These are phyloP conservation scores for Nemurella pictetii DNA, from an alignment of 2,888 invertebrate genomes.

Conservation along the genomic window DNA sequence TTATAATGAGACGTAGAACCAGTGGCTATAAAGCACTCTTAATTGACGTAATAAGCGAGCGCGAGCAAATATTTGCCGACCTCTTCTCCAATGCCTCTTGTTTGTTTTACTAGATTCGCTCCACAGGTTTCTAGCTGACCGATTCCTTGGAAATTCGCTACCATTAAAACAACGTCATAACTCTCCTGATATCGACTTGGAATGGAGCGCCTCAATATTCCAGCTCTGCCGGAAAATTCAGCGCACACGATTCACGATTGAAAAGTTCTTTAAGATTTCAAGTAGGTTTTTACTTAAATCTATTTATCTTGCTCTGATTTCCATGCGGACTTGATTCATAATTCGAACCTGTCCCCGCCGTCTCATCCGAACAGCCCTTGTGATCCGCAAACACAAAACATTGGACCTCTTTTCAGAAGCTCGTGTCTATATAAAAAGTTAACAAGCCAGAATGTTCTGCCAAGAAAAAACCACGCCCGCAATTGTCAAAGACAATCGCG, in stretches of 20 bases:
- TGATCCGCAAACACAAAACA: not conserved
- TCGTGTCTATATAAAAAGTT: not conserved
- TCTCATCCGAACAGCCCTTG: not conserved
- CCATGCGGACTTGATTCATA: not conserved
- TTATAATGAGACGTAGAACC: no score
- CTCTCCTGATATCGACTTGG: not conserved
- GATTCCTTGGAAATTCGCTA: not conserved
- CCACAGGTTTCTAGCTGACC: not conserved
- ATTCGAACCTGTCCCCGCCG: not conserved
- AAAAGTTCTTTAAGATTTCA: not conserved
- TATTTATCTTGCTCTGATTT: not conserved
- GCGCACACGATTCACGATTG: not conserved
- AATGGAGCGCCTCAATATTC: not conserved
- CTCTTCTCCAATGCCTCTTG: not conserved
- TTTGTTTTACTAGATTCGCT: not conserved
- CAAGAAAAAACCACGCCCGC: not conserved
- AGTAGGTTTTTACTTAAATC: not conserved
- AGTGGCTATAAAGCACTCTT: no score
- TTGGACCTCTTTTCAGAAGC: not conserved
- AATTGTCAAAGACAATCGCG: not conserved
- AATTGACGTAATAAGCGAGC: no score
- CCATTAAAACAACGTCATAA: not conserved
- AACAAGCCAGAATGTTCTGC: not conserved
- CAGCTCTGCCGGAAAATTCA: not conserved
- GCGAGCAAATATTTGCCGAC: no score